Evolutionary conservation across 1,140 invertebrate species (phyloP), one percentile per base, ranked within the genome.

Genomic region (Sitophilus oryzae): DNA sequence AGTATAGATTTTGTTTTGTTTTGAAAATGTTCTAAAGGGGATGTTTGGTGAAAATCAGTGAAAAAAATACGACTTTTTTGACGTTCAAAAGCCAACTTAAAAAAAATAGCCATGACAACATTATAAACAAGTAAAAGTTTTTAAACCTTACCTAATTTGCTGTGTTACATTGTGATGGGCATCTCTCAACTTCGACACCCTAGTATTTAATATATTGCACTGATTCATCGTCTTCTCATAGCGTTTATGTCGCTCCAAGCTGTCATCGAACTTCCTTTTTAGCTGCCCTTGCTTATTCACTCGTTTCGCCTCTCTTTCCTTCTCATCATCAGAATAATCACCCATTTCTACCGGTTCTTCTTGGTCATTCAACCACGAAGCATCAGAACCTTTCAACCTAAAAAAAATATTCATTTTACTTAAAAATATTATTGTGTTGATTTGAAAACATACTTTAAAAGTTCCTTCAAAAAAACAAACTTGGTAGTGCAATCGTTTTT

Each of bases 321-420:
- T 78, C 66, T 95, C 93, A 69, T 96, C 92, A 67, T 95, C 91
- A 0, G 92, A 95, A 76, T 83, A 94, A 22, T 93, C 90, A 0
- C 82, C 48, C 58, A 77, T 79, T 46, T 78, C 77, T 1, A 74
- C 66, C 2, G 91, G 91, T 23, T 87, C 82, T 70, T 96, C 92
- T 38, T 83, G 77, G 66, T 92, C 85, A 65, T 90, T 77, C 66
- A 86, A 79, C 84, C 89, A 93, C 3, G 86, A 87, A 3, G 89
- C 67, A 44, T 69, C 69, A 14, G 60, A 61, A 15, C 68, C 67
- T 57, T 66, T 68, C 19, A 82, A 70, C 68, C 84, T 88, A 62
- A 18, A 77, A 76, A 19, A 30, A 14, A 21, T 18, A 66, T n/a
- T n/a, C n/a, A n/a, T n/a, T n/a, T n/a, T n/a, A n/a, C n/a, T n/a